phyloP scores from a whole-genome alignment of 2,113 vertebrate species.

The Athene cunicularia region DNA sequence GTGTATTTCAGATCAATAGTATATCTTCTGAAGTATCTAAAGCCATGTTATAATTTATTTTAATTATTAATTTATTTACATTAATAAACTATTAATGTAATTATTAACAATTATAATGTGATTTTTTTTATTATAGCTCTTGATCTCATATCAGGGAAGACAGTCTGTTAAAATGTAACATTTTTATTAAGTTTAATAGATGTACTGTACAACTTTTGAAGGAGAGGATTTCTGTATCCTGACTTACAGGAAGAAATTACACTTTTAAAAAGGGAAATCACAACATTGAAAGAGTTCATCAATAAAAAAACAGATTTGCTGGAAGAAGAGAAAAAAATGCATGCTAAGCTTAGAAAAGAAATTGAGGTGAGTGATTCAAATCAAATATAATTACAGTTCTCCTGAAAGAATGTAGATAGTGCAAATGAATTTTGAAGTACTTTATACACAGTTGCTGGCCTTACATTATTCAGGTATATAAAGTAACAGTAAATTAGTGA shows the following conservation, averaged over 20 bases:
- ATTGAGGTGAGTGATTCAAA: constrained; percentile 72
- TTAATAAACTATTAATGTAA: background rate
- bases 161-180: background rate
- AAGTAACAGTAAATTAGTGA: background rate
- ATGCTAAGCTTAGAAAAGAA: constrained; percentile 78
- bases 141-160: background rate
- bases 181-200: background rate
- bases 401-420: background rate
- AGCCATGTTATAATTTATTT: background rate
- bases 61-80: background rate
- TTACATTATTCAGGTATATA: background rate
- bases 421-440: background rate
- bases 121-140: background rate
- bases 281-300: constrained; percentile 57
- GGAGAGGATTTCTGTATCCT: background rate
- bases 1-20: background rate
- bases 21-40: background rate
- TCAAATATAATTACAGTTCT: background rate
- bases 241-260: constrained; percentile 73
- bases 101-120: background rate
- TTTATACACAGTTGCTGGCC: background rate
- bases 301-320: constrained; percentile 57
- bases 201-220: background rate
- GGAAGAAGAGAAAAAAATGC: constrained; percentile 69
- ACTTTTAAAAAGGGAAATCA: constrained; percentile 62